phyloP scores from a whole-genome alignment of 2,888 invertebrate genomes.

The Crocallis elinguaria region DNA sequence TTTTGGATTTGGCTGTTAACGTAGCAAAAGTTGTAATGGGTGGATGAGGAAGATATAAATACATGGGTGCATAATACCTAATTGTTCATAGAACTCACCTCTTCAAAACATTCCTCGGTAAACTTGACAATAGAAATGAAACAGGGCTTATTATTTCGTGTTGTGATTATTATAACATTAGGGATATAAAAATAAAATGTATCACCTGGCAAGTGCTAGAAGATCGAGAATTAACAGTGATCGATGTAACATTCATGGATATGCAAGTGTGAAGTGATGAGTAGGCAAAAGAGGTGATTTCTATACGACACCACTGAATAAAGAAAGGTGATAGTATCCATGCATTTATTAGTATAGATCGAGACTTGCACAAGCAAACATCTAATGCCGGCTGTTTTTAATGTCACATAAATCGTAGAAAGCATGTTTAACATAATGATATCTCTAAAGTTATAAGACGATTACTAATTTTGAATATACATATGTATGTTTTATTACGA shows the following conservation, averaged over 20 bases:
- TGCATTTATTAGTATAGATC: slow-evolving; percentile 62
- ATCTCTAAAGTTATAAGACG: slow-evolving; percentile 1
- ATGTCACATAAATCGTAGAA: slow-evolving; percentile 20
- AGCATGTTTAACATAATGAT: slow-evolving; percentile 16
- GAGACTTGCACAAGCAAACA: slow-evolving; percentile 67
- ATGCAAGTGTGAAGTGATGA: slow-evolving; percentile 69
- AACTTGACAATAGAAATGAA: slow-evolving; percentile 46
- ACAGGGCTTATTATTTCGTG: slow-evolving; percentile 16
- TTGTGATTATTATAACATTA: slow-evolving; percentile 26
- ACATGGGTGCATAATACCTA: slow-evolving; percentile 40
- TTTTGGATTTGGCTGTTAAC: slow-evolving; percentile 35
- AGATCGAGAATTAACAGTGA: slow-evolving; percentile 69
- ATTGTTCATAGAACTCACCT: slow-evolving; percentile 76
- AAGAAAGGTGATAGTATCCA: slow-evolving; percentile 51
- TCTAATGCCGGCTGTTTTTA: slow-evolving; percentile 42
- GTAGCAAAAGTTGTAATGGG: slow-evolving; percentile 48
- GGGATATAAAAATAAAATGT: slow-evolving; percentile 70
- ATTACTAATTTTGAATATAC: slow-evolving; percentile 7
- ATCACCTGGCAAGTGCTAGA: slow-evolving; percentile 88
- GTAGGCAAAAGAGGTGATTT: slow-evolving; percentile 76
- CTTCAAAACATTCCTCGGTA: slow-evolving; percentile 56
- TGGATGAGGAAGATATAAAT: slow-evolving; percentile 12
- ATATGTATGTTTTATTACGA: slow-evolving; percentile 10
- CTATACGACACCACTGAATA: slow-evolving; percentile 44
- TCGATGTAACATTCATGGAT: slow-evolving; percentile 76